Percentiles rank a stretch among this genome's conserved stretches.
Evolutionary conservation across 2,113 vertebrate species (phyloP).

Genomic region (Stomatorhinus ivindoensis): DNA sequence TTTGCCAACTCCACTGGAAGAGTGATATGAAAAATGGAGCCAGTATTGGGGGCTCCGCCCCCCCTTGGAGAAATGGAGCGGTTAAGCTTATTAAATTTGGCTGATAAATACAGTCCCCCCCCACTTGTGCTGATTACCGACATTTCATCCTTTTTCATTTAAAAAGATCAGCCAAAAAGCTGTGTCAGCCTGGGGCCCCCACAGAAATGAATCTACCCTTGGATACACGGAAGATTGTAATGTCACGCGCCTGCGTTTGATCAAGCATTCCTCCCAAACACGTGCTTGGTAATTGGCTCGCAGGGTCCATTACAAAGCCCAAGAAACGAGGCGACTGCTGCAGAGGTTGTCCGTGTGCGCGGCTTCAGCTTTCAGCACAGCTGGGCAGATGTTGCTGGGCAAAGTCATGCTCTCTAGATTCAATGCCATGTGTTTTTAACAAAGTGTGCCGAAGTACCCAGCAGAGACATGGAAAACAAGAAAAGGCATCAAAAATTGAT

Average conservation of each 20-base stretch:
- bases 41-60: neutral
- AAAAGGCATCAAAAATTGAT: neutral
- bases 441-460: neutral
- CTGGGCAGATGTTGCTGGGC: neutral
- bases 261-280: neutral
- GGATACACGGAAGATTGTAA: neutral
- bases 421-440: neutral
- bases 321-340: neutral
- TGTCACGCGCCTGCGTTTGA: neutral
- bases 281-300: neutral
- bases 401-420: neutral
- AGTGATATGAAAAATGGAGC: neutral
- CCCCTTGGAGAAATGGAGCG: neutral
- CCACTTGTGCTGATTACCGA: neutral
- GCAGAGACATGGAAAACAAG: neutral
- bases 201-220: neutral
- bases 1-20: no score
- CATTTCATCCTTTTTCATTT: neutral
- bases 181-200: neutral
- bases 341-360: neutral
- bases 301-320: neutral
- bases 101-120: neutral
- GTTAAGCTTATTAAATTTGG: neutral
- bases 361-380: neutral
- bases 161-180: neutral